Evolutionary conservation across 2,888 invertebrate species (phyloP).

Genomic region (Macropis europaea): DNA sequence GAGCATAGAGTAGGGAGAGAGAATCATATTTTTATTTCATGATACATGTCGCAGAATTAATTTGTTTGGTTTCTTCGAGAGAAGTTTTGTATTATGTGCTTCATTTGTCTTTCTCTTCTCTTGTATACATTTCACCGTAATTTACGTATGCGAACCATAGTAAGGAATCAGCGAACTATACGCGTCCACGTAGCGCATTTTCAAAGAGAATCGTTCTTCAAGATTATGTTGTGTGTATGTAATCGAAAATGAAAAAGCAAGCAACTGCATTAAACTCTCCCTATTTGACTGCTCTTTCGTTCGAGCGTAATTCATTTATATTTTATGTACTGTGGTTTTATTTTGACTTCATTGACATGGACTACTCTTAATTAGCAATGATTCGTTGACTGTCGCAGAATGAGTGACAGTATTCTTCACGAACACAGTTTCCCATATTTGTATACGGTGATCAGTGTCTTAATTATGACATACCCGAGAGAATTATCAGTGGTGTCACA

Average conservation of each 20-base stretch:
- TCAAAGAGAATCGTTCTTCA: constrained; percentile 26
- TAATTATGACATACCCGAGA: constrained; percentile 25
- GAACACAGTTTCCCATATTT: constrained; percentile 3
- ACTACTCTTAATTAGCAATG: constrained; percentile 53
- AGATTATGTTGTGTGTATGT: not conserved
- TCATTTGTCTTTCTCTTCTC: no score
- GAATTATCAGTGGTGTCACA: constrained; percentile 16
- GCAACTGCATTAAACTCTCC: constrained; percentile 47
- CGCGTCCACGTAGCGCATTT: not conserved
- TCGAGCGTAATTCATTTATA: constrained; percentile 52
- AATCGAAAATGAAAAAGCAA: not conserved
- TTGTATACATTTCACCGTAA: not conserved
- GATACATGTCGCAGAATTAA: not conserved
- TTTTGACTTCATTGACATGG: constrained; percentile 54
- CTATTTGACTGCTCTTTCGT: constrained; percentile 58
- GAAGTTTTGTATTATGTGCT: constrained; percentile 25
- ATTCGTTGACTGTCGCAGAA: constrained; percentile 59
- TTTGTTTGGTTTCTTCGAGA: constrained; percentile 4
- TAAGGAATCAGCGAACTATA: no score
- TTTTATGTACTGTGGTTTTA: constrained; percentile 59
- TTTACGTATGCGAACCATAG: not conserved
- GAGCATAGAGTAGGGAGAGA: constrained; percentile 67
- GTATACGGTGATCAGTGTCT: constrained; percentile 27
- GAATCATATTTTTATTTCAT: constrained; percentile 25
- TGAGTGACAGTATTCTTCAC: constrained; percentile 37